phyloP scores from a whole-genome alignment of 2,797 vertebrate genomes.

The Helarctos malayanus region DNA sequence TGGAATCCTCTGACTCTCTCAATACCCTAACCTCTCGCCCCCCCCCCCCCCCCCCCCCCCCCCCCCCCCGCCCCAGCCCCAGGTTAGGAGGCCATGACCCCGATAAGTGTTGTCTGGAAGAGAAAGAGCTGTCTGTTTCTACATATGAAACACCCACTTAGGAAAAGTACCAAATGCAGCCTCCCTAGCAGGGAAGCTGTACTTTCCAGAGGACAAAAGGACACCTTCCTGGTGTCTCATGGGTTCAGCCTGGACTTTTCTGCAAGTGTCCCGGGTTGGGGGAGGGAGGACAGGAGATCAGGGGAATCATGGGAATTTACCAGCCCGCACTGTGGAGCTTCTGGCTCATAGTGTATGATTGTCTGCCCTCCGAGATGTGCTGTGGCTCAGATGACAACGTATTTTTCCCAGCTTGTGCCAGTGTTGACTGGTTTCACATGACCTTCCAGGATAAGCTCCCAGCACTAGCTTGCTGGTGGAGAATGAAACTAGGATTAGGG shows the following conservation, averaged over 20 bases:
- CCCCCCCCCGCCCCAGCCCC: background rate
- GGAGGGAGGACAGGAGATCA: background rate
- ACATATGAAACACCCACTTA: background rate
- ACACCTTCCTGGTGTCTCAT: background rate
- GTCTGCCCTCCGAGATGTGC: background rate
- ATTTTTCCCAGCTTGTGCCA: background rate
- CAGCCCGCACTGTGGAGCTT: background rate
- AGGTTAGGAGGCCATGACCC: background rate
- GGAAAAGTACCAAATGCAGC: background rate
- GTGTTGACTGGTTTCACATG: background rate
- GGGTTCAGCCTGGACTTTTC: background rate
- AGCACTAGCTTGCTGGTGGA: background rate
- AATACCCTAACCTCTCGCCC: background rate
- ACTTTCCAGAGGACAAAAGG: background rate
- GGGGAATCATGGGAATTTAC: background rate
- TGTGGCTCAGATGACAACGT: background rate
- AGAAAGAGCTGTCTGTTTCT: background rate
- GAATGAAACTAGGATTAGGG: background rate
- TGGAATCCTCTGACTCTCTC: background rate
- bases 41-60: background rate
- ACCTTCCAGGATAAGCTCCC: slow-evolving; percentile 2
- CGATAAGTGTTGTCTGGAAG: background rate
- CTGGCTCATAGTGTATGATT: background rate
- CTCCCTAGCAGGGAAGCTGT: background rate
- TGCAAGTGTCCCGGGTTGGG: background rate